Percentiles rank a stretch among this genome's conserved stretches.
These are phyloP conservation scores for Alexandromys fortis DNA, from an alignment of 2,113 vertebrate species.

Conservation along the genomic window DNA sequence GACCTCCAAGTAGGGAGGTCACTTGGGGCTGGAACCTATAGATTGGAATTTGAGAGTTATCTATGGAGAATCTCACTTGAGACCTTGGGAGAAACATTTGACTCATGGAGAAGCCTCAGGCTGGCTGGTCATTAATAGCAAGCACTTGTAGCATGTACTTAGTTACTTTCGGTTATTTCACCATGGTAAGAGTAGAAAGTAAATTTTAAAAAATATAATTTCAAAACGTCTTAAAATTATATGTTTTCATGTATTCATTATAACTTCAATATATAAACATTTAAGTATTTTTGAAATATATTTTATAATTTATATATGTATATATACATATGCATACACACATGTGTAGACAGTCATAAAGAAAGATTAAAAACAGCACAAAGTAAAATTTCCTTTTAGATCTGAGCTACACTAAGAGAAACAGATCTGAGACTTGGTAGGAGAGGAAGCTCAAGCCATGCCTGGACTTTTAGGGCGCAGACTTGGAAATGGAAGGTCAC, in stretches of 20 bases:
- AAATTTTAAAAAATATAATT: background rate
- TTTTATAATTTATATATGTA: background rate
- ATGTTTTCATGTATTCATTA: background rate
- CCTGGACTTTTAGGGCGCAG: background rate
- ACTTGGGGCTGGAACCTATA: background rate
- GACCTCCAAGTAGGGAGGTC: background rate
- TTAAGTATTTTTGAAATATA: background rate
- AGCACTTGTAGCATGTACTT: background rate
- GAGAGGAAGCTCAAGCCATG: background rate
- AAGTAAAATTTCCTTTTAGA: background rate
- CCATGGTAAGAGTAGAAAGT: background rate
- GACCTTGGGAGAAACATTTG: background rate
- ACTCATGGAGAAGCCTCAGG: background rate
- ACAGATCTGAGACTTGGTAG: background rate
- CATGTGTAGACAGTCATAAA: background rate
- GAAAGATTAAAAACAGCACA: constrained; percentile 8
- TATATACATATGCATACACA: background rate
- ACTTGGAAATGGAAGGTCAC: background rate
- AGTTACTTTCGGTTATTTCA: background rate
- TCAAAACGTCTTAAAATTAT: no score
- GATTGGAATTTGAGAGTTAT: background rate
- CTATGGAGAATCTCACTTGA: constrained; percentile 37
- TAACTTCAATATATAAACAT: background rate
- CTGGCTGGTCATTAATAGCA: background rate
- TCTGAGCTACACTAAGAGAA: background rate